Conservation (phyloP, 2,797 vertebrate species). For the Tragopan temminckii region DNA sequence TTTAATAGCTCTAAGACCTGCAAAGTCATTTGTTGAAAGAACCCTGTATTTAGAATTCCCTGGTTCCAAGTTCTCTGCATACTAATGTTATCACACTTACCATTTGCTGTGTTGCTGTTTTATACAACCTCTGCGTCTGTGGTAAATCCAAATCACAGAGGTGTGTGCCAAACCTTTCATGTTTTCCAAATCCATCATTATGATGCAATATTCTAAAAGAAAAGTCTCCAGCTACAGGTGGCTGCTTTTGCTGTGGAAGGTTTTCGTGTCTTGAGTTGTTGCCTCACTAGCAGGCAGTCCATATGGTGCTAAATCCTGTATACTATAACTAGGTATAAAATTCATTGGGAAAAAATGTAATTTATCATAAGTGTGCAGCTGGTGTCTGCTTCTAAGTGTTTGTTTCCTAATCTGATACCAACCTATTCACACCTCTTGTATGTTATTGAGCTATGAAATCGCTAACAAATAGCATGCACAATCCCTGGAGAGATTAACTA, state of each 20-base stretch:
- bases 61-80: background rate
- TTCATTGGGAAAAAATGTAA: slow-evolving; percentile 71
- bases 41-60: background rate
- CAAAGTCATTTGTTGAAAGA: background rate
- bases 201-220: slow-evolving; percentile 26
- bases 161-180: slow-evolving; percentile 58
- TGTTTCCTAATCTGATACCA: slow-evolving; percentile 82
- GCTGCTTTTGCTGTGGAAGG: slow-evolving; percentile 4
- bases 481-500: slow-evolving; percentile 77
- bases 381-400: slow-evolving; percentile 76
- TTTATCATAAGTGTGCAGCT: slow-evolving; percentile 83
- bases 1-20: background rate
- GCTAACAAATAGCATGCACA: slow-evolving; percentile 78
- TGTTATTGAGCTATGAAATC: slow-evolving; percentile 80
- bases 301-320: slow-evolving; percentile 78
- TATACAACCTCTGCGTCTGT: slow-evolving; percentile 1
- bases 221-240: slow-evolving; percentile 48
- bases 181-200: slow-evolving; percentile 58
- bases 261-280: slow-evolving; percentile 7
- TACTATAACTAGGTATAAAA: slow-evolving; percentile 80
- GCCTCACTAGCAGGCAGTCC: slow-evolving; percentile 55
- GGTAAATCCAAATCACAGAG: slow-evolving; percentile 53
- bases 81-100: slow-evolving; percentile 32
- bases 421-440: slow-evolving; percentile 60
- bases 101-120: slow-evolving; percentile 62